Base-by-base conservation (phyloP, 2,113 vertebrate species). In the Brachyistius frenatus region DNA sequence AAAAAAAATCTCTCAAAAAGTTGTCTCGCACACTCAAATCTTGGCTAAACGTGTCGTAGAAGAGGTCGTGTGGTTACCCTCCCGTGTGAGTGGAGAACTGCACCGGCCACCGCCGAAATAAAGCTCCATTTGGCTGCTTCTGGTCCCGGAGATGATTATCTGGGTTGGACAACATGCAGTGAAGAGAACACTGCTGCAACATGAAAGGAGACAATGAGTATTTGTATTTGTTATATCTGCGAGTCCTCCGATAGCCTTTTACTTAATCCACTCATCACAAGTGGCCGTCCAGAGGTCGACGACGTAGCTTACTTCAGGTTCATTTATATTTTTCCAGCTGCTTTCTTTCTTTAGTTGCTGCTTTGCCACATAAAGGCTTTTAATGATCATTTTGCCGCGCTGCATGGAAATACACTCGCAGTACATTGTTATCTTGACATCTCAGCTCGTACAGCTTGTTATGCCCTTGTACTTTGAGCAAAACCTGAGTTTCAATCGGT, bases 61-160 rank as follows among this genome's bases (percentile, higher is more conserved):
- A 5, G 39, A 50, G 49, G 37, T 53, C 57, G 7, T 14, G n/a
- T 16, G 31, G 53, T 67, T 31, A 1, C 47, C 46, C 16, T 65
- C 8, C 35, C 31, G 1, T n/a, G 57, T n/a, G 32, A 30, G 41
- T 10, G 33, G 31, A 44, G 49, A 68, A 16, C 33, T 23, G 4
- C 41, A 55, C 31, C 32, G 13, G 23, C 36, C 53, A 0, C 36
- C 4, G 56, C 70, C 41, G 35, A 53, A 83, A 73, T 32, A 9
- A 32, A 68, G 60, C 55, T n/a, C 36, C 53, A 15, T 80, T 83
- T 80, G 44, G 44, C 66, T 36, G 71, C 83, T 74, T 74, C 35
- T 73, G 32, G 71, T 75, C 46, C 65, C 5, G 7, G 10, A 30
- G 58, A 73, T 52, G 60, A 80, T 79, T 56, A 72, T 75, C 33